These are phyloP conservation scores for Denticeps clupeoides DNA, from an alignment of 2,797 vertebrate species.

Conservation along the genomic window DNA sequence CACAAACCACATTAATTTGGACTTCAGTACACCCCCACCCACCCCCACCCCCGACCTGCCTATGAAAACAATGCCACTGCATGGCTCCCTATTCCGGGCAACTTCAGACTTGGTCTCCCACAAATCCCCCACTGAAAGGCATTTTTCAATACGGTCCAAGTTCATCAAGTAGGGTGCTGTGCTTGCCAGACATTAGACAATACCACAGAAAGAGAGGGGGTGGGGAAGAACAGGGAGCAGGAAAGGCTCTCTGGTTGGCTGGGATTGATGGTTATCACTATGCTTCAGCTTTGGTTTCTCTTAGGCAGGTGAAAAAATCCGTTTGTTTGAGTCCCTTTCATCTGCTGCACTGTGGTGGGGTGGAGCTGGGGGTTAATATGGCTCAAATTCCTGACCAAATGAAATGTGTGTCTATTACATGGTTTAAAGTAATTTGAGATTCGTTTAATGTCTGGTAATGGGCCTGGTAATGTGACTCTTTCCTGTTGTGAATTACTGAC, in stretches of 20 bases:
- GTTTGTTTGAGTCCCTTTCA: background rate
- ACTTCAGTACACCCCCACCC: background rate
- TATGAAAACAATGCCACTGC: slow-evolving; percentile 15
- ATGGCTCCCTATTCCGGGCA: slow-evolving; percentile 16
- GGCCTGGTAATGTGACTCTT: too few species aligned
- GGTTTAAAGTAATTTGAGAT: too few species aligned
- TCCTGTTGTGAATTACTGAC: too few species aligned
- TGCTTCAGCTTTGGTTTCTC: background rate
- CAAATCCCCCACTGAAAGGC: slow-evolving; percentile 25
- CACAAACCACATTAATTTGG: too few species aligned
- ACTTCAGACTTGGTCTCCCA: slow-evolving; percentile 17
- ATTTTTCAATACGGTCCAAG: slow-evolving; percentile 13
- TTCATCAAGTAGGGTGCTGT: slow-evolving; percentile 12
- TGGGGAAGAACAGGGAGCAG: background rate
- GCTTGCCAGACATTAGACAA: slow-evolving; percentile 22
- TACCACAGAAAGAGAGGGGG: slow-evolving; percentile 7
- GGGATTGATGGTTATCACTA: background rate
- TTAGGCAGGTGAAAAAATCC: background rate
- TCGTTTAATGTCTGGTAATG: too few species aligned
- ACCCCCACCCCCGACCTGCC: background rate
- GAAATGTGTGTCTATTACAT: too few species aligned
- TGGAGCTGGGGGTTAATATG: too few species aligned
- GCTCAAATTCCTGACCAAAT: too few species aligned
- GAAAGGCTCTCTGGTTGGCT: background rate
- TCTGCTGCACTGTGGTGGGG: background rate